Evolutionary conservation across 2,888 invertebrate species (phyloP).

Genomic region (Parapristionchus giblindavisi): DNA sequence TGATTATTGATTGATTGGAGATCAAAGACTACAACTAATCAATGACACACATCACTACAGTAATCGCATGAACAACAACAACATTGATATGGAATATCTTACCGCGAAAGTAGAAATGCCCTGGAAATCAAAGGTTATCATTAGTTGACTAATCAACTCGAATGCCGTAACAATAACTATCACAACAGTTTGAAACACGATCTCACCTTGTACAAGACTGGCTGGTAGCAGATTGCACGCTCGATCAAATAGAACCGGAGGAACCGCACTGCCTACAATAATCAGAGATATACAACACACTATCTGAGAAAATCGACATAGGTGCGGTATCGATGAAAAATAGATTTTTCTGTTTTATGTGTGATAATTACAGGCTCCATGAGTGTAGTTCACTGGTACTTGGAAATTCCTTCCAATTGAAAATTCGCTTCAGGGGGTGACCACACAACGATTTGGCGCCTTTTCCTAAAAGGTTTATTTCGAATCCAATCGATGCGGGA

Average conservation of each 20-base stretch:
- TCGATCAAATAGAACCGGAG: constrained; percentile 89
- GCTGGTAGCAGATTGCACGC: constrained; percentile 87
- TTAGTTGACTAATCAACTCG: not conserved
- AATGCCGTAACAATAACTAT: not conserved
- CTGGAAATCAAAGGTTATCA: constrained; percentile 48
- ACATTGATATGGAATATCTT: constrained; percentile 56
- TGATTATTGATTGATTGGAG: not conserved
- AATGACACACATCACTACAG: constrained; percentile 34
- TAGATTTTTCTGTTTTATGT: no score
- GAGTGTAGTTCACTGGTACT: no score
- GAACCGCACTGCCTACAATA: constrained; percentile 85
- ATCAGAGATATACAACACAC: no score
- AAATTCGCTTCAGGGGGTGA: no score
- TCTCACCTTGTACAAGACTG: constrained; percentile 82
- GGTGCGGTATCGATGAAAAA: no score
- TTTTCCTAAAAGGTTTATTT: no score
- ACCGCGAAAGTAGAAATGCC: constrained; percentile 72
- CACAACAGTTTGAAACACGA: not conserved
- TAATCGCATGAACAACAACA: not conserved
- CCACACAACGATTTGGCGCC: no score
- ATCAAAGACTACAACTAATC: constrained; percentile 4
- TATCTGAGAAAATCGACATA: no score
- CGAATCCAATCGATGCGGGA: no score
- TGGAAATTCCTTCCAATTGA: no score
- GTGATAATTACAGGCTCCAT: no score